Base-by-base conservation (phyloP, 2,113 vertebrate species). In the Carettochelys insculpta region DNA sequence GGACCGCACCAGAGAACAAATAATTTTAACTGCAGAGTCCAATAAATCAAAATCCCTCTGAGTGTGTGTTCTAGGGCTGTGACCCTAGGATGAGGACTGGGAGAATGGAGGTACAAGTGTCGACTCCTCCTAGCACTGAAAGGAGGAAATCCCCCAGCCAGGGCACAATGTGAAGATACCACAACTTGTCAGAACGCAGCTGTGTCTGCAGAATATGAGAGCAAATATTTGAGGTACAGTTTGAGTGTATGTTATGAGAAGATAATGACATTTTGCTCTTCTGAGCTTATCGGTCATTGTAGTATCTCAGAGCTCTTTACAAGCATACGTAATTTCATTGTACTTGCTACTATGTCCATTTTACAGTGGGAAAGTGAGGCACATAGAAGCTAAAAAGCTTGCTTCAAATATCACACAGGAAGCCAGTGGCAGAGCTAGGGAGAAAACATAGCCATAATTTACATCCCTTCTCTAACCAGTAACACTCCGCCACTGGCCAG, bases 91-190 rank as follows among this genome's bases (percentile, higher is more conserved):
- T 85, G 88, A 83, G 85, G 87, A 82, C 8, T 80, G 54, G 14
- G 12, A 91, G 47, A n/a, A 52, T 78, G 53, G 65, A 83, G 87
- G 48, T 43, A 31, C 8, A 82, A 3, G 1, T 4, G 3, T 48
- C 61, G 9, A 31, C 14, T 85, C 81, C 53, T 51, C 24, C 78
- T 16, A 48, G 13, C 8, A 51, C 58, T 53, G 76, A 16, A 83
- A 25, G 10, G 48, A 83, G 61, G 11, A 94, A 93, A 34, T 87
- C 20, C 29, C 52, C 86, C 58, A 24, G 75, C 31, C 80, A 80
- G 38, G 78, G 25, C 25, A 43, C 8, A 41, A 88, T 56, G 3
- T 31, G 73, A 87, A 61, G 29, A 61, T 1, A 61, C 11, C 7
- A 77, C 5, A 14, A 89, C 9, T 0, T 88, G 4, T 71, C 22